These are phyloP conservation scores for Megalops atlanticus DNA, from an alignment of 2,113 vertebrate species.

Conservation along the genomic window DNA sequence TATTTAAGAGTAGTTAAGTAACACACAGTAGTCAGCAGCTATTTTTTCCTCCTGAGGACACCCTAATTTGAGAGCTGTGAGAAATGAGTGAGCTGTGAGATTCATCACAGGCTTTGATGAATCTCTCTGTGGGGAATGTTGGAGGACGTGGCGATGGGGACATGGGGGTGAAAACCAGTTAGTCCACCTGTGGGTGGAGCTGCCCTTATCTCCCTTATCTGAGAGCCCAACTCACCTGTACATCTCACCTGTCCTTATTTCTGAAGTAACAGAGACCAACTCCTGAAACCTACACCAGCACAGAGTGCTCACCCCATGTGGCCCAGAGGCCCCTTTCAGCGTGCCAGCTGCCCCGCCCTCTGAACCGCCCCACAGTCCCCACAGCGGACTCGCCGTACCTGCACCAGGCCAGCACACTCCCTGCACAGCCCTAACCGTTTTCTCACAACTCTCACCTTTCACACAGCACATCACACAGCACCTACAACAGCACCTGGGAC, in stretches of 20 bases:
- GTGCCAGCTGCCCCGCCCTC: slow-evolving; percentile 35
- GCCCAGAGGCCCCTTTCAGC: slow-evolving; percentile 35
- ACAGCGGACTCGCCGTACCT: neutral
- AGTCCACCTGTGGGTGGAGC: slow-evolving; percentile 14
- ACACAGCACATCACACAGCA: neutral
- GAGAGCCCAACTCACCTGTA: slow-evolving; percentile 14
- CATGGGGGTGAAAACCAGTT: slow-evolving; percentile 25
- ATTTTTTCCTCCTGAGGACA: no score
- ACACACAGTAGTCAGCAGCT: neutral
- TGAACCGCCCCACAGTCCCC: slow-evolving; percentile 22
- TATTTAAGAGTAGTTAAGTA: neutral
- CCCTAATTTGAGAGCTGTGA: no score
- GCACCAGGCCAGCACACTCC: neutral
- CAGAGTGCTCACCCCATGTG: slow-evolving; percentile 27
- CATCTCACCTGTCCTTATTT: neutral
- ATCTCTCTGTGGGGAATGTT: neutral
- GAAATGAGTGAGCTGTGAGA: no score
- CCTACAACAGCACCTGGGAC: slow-evolving; percentile 3
- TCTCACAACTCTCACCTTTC: slow-evolving; percentile 60
- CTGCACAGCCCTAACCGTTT: neutral
- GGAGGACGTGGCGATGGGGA: neutral
- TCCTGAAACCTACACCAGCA: slow-evolving; percentile 34
- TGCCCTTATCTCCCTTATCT: slow-evolving; percentile 27
- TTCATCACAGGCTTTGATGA: neutral
- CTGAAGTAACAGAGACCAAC: slow-evolving; percentile 33